Percentiles rank a stretch among this genome's conserved stretches.
Evolutionary conservation across 2,113 vertebrate species (phyloP).

Genomic region (Polypterus senegalus): DNA sequence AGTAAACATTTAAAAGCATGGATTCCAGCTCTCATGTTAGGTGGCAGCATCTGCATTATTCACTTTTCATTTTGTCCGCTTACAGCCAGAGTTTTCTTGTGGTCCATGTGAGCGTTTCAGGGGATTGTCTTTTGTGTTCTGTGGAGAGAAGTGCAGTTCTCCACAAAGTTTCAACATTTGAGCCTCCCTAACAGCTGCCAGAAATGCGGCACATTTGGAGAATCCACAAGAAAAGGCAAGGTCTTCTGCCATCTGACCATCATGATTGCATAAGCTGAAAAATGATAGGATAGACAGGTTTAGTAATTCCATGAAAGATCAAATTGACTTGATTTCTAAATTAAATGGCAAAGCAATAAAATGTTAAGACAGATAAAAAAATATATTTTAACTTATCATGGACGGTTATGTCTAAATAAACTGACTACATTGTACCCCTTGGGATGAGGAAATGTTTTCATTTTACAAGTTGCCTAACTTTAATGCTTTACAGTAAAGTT

Average conservation of each 20-base stretch:
- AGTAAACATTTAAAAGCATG: too few relatives aligned
- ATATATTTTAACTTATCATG: neutral
- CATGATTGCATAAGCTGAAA: constrained; percentile 52
- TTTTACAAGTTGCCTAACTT: too few relatives aligned
- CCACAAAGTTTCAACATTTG: constrained; percentile 4
- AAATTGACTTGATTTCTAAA: neutral
- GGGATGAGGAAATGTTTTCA: too few relatives aligned
- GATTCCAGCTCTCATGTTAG: too few relatives aligned
- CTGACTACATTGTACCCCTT: neutral
- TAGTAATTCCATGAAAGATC: neutral
- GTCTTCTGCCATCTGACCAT: constrained; percentile 59
- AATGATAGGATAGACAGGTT: neutral
- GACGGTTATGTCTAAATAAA: neutral
- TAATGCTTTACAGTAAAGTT: too few relatives aligned
- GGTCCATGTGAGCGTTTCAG: too few relatives aligned
- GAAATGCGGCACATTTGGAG: constrained; percentile 52
- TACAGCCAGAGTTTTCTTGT: too few relatives aligned
- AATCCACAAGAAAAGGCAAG: constrained; percentile 49
- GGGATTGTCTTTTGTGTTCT: too few relatives aligned
- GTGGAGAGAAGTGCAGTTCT: too few relatives aligned
- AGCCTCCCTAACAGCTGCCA: constrained; percentile 38
- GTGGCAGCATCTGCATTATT: too few relatives aligned
- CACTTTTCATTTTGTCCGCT: too few relatives aligned
- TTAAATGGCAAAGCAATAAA: neutral
- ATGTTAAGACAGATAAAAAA: neutral